Evolutionary conservation across 2,888 invertebrate genomes (phyloP).

Genomic region (Hermaeophaga mercurialis): DNA sequence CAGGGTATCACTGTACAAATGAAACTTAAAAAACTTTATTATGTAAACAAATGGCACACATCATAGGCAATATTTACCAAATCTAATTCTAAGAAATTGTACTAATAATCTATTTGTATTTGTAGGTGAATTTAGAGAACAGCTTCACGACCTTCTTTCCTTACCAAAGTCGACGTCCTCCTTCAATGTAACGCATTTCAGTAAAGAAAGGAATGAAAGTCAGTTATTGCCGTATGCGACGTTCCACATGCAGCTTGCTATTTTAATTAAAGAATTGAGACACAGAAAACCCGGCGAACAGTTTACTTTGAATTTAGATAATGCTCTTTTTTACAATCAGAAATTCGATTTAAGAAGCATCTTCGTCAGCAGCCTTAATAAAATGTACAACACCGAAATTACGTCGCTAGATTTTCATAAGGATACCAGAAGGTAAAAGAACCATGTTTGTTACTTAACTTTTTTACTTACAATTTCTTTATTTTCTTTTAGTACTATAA

Average conservation of each 20-base stretch:
- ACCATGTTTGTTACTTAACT: not conserved
- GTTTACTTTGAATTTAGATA: constrained; percentile 48
- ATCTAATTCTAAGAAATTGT: too few relatives aligned
- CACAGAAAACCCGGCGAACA: constrained; percentile 33
- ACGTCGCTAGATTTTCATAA: constrained; percentile 45
- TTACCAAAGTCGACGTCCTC: constrained; percentile 33
- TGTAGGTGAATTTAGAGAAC: constrained; percentile 43
- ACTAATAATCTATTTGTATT: too few relatives aligned
- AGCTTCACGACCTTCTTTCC: constrained; percentile 50
- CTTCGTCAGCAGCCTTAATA: constrained; percentile 43
- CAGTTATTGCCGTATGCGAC: constrained; percentile 43
- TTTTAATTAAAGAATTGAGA: constrained; percentile 46
- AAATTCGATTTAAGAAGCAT: constrained; percentile 41
- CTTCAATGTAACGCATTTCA: constrained; percentile 34
- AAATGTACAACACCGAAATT: constrained; percentile 48
- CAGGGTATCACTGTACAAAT: too few relatives aligned
- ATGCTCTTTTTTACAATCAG: constrained; percentile 49
- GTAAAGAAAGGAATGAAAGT: constrained; percentile 36
- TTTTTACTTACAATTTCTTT: constrained; percentile 2
- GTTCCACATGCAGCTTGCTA: constrained; percentile 51
- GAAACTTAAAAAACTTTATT: too few relatives aligned
- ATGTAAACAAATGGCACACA: too few relatives aligned
- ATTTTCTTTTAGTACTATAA: constrained; percentile 42
- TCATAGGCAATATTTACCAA: too few relatives aligned
- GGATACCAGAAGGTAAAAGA: constrained; percentile 33